Base-by-base conservation (phyloP, 2,797 vertebrate genomes). In the Xiphophorus birchmanni region DNA sequence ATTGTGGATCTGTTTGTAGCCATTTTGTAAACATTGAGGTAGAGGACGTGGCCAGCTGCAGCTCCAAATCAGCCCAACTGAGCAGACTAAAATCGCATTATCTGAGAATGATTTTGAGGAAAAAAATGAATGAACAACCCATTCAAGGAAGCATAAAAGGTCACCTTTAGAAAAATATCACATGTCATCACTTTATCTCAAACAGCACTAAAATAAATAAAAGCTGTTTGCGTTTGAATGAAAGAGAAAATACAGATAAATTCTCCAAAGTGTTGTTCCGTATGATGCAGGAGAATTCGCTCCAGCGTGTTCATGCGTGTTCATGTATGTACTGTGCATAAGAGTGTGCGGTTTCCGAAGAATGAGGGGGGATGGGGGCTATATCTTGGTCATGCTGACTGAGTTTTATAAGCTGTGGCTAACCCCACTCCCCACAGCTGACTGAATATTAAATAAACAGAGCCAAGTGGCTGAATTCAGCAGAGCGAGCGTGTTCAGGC, bases 401-500 rank as follows among this genome's bases (percentile, higher is more conserved):
- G 95, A 93, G 92, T 95, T 96, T 96, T 95, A 95, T 95, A 96
- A 95, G 95, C 95, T 96, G 95, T 94, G 95, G 95, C 95, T 96
- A 95, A 96, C 95, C 95, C 93, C 91, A 92, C 94, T 96, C 95
- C 95, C 95, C 95, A 96, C 95, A 96, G 96, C 95, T 96, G 95
- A 96, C 95, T 96, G 95, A 92, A 94, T 96, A 96, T 96, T 95
- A 96, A 96, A 96, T 95, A 96, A 96, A 96, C 96, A 96, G 78
- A 96, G 92, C 91, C 94, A 95, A 95, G 95, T 95, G 95, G 92
- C 93, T 93, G 93, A 91, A 93, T 88, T 92, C 91, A 93, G 92
- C 78, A 47, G 89, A 92, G 91, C 88, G 91, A 94, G 91, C 78
- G 85, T 87, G 86, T 84, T 93, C 86, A 67, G 93, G 84, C 93